These are phyloP conservation scores for Nymphicus hollandicus DNA, from an alignment of 2,113 vertebrate genomes.

Conservation along the genomic window DNA sequence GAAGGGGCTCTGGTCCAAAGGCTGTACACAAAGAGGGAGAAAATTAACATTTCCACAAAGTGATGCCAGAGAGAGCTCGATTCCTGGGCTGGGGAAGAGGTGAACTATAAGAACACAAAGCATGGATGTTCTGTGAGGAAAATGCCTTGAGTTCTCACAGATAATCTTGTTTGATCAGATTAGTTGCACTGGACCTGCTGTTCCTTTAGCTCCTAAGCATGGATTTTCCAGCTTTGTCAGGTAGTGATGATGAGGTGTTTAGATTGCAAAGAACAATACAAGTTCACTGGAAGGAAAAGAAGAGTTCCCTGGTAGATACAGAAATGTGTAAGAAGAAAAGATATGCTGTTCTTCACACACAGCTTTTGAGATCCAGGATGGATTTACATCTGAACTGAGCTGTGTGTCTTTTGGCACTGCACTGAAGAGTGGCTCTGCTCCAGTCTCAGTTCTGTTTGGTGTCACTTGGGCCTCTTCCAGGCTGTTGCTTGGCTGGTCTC, in stretches of 20 bases:
- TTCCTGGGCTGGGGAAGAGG: background rate
- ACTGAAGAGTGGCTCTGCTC: background rate
- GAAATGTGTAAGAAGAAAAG: background rate
- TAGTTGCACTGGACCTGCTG: background rate
- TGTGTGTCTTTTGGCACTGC: background rate
- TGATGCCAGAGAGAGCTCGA: background rate
- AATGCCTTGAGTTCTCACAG: background rate
- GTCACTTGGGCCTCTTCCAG: accelerated
- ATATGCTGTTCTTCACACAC: accelerated
- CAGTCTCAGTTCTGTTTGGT: background rate
- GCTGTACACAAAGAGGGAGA: background rate
- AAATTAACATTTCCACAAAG: background rate
- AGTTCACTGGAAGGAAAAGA: background rate
- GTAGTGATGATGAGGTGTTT: background rate
- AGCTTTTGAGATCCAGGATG: background rate
- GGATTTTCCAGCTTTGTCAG: background rate
- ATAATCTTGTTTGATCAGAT: background rate
- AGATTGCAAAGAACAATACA: background rate
- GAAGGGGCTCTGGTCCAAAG: background rate
- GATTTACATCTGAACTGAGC: background rate
- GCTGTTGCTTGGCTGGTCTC: background rate
- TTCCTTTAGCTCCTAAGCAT: background rate
- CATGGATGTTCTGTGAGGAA: background rate
- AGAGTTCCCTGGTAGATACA: background rate
- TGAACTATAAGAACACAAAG: background rate